Evolutionary conservation across 2,888 invertebrate species (phyloP).

Genomic region (Synanthedon formicaeformis): DNA sequence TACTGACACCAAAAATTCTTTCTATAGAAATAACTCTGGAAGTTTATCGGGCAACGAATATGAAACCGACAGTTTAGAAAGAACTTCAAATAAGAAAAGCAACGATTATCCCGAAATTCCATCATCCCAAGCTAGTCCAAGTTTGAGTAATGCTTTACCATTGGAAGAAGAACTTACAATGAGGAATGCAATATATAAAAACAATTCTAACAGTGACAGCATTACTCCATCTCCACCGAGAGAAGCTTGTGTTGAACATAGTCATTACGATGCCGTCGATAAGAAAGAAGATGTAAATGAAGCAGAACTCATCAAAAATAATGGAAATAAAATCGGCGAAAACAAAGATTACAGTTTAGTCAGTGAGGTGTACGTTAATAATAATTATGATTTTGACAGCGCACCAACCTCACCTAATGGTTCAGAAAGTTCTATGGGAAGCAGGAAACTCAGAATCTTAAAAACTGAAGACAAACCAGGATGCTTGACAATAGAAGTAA

Average conservation of each 20-base stretch:
- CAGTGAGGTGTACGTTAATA: slow-evolving; percentile 84
- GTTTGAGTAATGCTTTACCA: slow-evolving; percentile 78
- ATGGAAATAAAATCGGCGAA: slow-evolving; percentile 33
- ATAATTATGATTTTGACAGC: slow-evolving; percentile 76
- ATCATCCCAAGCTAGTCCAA: slow-evolving; percentile 79
- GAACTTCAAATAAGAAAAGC: slow-evolving; percentile 65
- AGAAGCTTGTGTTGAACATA: slow-evolving; percentile 36
- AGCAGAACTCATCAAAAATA: slow-evolving; percentile 17
- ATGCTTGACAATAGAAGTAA: slow-evolving; percentile 85
- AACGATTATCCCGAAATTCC: slow-evolving; percentile 74
- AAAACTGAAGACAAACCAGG: slow-evolving; percentile 75
- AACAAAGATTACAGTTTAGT: slow-evolving; percentile 76
- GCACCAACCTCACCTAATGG: slow-evolving; percentile 69
- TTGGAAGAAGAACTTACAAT: slow-evolving; percentile 86
- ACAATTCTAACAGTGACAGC: slow-evolving; percentile 69
- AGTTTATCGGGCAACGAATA: slow-evolving; percentile 72
- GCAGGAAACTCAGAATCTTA: slow-evolving; percentile 64
- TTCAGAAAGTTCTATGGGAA: slow-evolving; percentile 71
- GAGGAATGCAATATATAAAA: slow-evolving; percentile 79
- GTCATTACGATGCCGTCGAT: slow-evolving; percentile 57
- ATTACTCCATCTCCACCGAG: slow-evolving; percentile 55
- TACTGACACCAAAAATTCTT: slow-evolving; percentile 19
- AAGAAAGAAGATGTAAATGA: slow-evolving; percentile 15
- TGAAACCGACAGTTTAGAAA: slow-evolving; percentile 80
- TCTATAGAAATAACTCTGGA: slow-evolving; percentile 38